Percentiles rank a stretch among this genome's conserved stretches.
Conservation (phyloP, 2,797 vertebrate genomes). For the Todus mexicanus region DNA sequence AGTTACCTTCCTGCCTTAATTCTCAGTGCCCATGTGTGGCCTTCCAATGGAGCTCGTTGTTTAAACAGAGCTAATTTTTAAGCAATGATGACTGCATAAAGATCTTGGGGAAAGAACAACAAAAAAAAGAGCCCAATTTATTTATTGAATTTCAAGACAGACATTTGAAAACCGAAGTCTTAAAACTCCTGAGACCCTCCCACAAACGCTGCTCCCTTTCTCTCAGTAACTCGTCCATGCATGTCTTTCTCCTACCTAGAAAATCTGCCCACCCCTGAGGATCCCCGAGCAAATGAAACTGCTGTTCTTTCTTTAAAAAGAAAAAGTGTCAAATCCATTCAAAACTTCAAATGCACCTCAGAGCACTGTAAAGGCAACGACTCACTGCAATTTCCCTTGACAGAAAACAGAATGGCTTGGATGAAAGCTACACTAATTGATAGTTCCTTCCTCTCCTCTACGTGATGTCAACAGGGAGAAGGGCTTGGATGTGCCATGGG, state of each 20-base stretch:
- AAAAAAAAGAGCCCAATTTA: neutral
- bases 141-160: neutral
- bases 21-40: neutral
- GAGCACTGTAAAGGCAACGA: conserved; percentile 66
- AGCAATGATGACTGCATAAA: neutral
- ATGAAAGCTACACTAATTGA: conserved; percentile 78
- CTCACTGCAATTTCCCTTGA: conserved; percentile 76
- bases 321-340: conserved; percentile 14
- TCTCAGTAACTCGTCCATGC: neutral
- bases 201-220: neutral
- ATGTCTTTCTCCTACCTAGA: neutral
- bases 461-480: conserved; percentile 76
- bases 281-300: conserved; percentile 26
- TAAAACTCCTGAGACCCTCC: neutral
- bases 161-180: neutral
- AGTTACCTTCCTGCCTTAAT: neutral
- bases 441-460: conserved; percentile 84
- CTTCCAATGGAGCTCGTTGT: neutral
- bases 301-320: neutral
- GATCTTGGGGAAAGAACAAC: neutral
- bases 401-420: conserved; percentile 74
- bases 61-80: neutral
- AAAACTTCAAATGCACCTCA: conserved; percentile 52
- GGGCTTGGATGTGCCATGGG: conserved; percentile 80
- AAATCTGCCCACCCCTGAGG: neutral